Evolutionary conservation across 2,888 invertebrate species (phyloP).

Genomic region (Campaea margaritaria): DNA sequence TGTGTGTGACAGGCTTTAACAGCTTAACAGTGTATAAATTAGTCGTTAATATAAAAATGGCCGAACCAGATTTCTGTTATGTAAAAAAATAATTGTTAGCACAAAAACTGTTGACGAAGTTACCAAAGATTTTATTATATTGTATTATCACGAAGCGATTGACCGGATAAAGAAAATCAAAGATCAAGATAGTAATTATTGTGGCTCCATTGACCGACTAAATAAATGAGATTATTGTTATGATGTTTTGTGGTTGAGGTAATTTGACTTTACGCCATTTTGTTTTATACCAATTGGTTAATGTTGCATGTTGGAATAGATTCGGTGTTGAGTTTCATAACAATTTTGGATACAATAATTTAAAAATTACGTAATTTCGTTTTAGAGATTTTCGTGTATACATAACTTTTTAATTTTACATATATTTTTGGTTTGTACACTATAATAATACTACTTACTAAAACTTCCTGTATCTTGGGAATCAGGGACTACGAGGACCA

Average conservation of each 20-base stretch:
- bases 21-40: background rate
- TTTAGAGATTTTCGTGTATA: too few species aligned
- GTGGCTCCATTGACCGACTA: slow-evolving; percentile 17
- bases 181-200: slow-evolving; percentile 8
- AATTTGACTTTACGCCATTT: slow-evolving; percentile 1
- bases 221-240: slow-evolving; percentile 9
- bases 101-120: background rate
- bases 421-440: too few species aligned
- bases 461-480: too few species aligned
- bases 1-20: too few species aligned
- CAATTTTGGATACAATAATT: too few species aligned
- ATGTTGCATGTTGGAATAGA: slow-evolving; percentile 15
- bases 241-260: slow-evolving; percentile 13
- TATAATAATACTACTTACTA: too few species aligned
- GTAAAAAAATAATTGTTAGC: slow-evolving; percentile 2
- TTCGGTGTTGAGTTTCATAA: background rate
- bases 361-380: too few species aligned
- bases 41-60: background rate
- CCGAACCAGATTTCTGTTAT: background rate
- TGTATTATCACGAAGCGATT: slow-evolving; percentile 6
- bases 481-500: too few species aligned
- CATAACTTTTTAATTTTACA: too few species aligned
- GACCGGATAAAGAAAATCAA: slow-evolving; percentile 11
- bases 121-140: slow-evolving; percentile 2
- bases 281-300: slow-evolving; percentile 17